Percentiles rank a stretch among this genome's conserved stretches.
phyloP scores from a whole-genome alignment of 1,140 invertebrate species.

The fruit fly (Drosophila melanogaster) region DNA sequence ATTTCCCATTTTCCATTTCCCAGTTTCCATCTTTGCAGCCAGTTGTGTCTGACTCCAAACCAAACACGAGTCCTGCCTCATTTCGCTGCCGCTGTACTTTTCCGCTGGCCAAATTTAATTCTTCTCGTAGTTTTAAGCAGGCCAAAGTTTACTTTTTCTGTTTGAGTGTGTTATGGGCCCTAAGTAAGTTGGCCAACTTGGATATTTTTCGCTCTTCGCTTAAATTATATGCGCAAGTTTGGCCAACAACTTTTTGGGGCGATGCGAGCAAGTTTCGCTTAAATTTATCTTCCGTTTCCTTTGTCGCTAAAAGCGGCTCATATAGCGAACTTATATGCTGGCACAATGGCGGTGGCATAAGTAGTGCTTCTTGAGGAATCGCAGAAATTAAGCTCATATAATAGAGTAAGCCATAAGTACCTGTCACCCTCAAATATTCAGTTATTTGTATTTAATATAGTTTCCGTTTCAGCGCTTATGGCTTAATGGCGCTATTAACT shows the following conservation, averaged over 20 bases:
- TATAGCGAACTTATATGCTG: background rate
- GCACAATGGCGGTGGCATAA: background rate
- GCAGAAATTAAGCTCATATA: background rate
- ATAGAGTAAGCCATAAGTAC: too few species aligned
- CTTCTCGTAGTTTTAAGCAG: slow-evolving; percentile 50
- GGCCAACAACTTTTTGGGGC: slow-evolving; percentile 54
- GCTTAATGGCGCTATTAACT: background rate
- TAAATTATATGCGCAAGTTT: slow-evolving; percentile 70
- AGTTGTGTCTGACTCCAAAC: slow-evolving; percentile 31
- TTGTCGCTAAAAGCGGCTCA: slow-evolving; percentile 25
- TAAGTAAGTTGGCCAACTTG: slow-evolving; percentile 63
- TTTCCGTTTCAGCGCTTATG: background rate
- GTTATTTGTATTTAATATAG: too few species aligned
- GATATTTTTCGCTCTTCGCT: slow-evolving; percentile 28
- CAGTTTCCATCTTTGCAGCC: background rate
- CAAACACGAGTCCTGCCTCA: slow-evolving; percentile 20
- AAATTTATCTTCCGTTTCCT: slow-evolving; percentile 53
- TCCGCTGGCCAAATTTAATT: slow-evolving; percentile 30
- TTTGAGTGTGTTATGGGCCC: slow-evolving; percentile 9
- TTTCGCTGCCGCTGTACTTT: slow-evolving; percentile 3
- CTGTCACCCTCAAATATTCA: too few species aligned
- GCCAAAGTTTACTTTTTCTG: slow-evolving; percentile 46
- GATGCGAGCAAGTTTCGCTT: slow-evolving; percentile 38
- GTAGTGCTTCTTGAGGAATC: background rate
- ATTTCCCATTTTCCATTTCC: slow-evolving; percentile 5